A percentile compares a stretch with the other conserved stretches of the same genome.
Evolutionary conservation across 1,140 invertebrate genomes (phyloP).

Genomic region (Watersipora subatra): DNA sequence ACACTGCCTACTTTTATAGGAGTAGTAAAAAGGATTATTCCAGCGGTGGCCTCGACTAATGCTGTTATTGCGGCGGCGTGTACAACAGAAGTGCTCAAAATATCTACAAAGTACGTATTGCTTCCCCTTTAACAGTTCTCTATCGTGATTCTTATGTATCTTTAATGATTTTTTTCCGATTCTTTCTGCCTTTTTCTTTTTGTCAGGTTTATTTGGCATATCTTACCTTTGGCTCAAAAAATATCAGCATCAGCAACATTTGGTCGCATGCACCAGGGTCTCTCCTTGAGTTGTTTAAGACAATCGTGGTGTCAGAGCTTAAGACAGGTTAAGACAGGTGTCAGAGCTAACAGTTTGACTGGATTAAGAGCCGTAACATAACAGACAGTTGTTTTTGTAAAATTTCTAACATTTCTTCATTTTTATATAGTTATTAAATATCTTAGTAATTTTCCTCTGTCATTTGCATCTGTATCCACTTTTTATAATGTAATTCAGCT

Average conservation of each 20-base stretch:
- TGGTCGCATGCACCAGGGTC: not conserved
- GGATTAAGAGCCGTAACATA: too few species aligned
- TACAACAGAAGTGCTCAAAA: slow-evolving; percentile 89
- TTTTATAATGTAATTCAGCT: slow-evolving; percentile 34
- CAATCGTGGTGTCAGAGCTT: too few species aligned
- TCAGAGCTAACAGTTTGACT: too few species aligned
- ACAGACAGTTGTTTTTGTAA: too few species aligned
- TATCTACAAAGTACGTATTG: slow-evolving; percentile 56
- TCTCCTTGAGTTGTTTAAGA: not conserved
- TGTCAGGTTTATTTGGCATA: not conserved
- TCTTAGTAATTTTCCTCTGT: not conserved
- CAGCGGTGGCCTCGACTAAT: slow-evolving; percentile 97
- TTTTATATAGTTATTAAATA: not conserved
- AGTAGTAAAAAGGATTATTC: slow-evolving; percentile 96
- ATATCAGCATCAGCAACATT: not conserved
- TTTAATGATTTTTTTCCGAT: not conserved
- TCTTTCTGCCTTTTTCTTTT: not conserved
- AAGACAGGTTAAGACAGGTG: too few species aligned
- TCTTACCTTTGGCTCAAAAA: not conserved
- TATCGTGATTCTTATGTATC: not conserved
- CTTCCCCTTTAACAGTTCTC: not conserved
- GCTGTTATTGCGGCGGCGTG: slow-evolving; percentile 89
- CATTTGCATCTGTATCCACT: not conserved
- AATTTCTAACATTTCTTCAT: not conserved
- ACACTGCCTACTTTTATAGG: slow-evolving; percentile 43